Evolutionary conservation across 2,797 vertebrate genomes (phyloP).

Genomic region (Hydrocynus forskahlii): DNA sequence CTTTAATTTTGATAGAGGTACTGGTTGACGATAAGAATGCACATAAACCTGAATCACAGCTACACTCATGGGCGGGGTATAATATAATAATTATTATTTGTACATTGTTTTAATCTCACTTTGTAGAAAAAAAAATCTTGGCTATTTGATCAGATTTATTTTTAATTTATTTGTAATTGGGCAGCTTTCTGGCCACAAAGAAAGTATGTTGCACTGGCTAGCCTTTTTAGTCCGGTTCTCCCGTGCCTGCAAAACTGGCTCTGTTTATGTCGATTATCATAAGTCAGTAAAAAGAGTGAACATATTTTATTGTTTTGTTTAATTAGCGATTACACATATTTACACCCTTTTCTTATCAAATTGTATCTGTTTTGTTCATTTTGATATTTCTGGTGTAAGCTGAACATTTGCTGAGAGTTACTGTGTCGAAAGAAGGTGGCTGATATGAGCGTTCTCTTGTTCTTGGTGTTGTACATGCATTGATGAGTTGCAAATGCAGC

Average conservation of each 20-base stretch:
- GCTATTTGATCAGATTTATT: not conserved
- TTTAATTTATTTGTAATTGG: constrained; percentile 21
- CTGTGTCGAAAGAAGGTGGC: constrained; percentile 45
- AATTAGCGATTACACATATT: constrained; percentile 16
- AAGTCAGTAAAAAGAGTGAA: constrained; percentile 19
- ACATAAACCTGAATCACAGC: constrained; percentile 9
- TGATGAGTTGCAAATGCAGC: constrained; percentile 58
- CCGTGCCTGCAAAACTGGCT: constrained; percentile 3
- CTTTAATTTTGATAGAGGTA: constrained; percentile 7
- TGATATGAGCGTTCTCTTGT: constrained; percentile 44
- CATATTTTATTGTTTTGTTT: constrained; percentile 31
- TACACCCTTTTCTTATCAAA: constrained; percentile 24
- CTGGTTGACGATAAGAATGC: constrained; percentile 1
- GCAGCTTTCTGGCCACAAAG: constrained; percentile 10
- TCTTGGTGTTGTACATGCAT: constrained; percentile 57
- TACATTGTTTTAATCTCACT: not conserved
- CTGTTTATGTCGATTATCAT: constrained; percentile 5
- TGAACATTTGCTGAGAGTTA: constrained; percentile 44
- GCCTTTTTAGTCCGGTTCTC: constrained; percentile 7
- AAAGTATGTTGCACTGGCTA: constrained; percentile 9
- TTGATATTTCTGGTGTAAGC: constrained; percentile 43
- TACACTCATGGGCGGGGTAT: not conserved
- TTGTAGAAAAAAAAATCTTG: constrained; percentile 18
- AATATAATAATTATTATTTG: not conserved
- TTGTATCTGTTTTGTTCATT: constrained; percentile 36